Conservation (phyloP, 2,797 vertebrate genomes). For the Sebastes minor region DNA sequence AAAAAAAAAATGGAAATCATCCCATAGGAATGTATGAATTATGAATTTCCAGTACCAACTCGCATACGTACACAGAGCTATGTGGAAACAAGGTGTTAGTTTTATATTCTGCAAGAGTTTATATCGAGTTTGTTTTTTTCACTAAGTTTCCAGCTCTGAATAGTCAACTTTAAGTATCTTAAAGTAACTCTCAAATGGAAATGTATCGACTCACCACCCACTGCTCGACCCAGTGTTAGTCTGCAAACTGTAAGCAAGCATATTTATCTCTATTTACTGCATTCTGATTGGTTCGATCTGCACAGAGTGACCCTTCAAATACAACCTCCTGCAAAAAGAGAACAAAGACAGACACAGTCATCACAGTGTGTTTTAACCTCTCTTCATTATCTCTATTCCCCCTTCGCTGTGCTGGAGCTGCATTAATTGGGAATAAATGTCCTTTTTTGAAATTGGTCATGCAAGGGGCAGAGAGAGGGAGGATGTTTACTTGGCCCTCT, state of each 20-base stretch:
- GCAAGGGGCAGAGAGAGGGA: slow-evolving; percentile 51
- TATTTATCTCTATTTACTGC: slow-evolving; percentile 1
- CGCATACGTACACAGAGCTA: background rate
- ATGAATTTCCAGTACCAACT: background rate
- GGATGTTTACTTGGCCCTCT: slow-evolving; percentile 72
- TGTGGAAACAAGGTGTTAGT: no score
- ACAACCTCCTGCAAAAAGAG: background rate
- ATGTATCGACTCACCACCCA: slow-evolving; percentile 49
- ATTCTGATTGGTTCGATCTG: slow-evolving; percentile 11
- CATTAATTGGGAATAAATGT: slow-evolving; percentile 71
- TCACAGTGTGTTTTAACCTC: slow-evolving; percentile 31
- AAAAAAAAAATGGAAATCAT: background rate
- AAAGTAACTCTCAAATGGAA: slow-evolving; percentile 6
- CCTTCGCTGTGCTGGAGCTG: slow-evolving; percentile 45
- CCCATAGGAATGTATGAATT: background rate
- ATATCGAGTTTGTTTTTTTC: background rate
- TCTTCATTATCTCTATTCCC: slow-evolving; percentile 47
- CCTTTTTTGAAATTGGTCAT: slow-evolving; percentile 66
- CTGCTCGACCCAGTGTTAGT: slow-evolving; percentile 23
- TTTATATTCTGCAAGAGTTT: background rate
- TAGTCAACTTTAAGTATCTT: slow-evolving; percentile 7
- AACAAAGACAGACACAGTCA: slow-evolving; percentile 42
- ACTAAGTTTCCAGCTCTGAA: background rate
- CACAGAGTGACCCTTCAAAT: slow-evolving; percentile 8
- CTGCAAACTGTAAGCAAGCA: slow-evolving; percentile 34